A percentile compares a stretch with the other conserved stretches of the same genome.
Evolutionary conservation across 2,113 vertebrate genomes (phyloP).

Genomic region (Hippocampus abdominalis): DNA sequence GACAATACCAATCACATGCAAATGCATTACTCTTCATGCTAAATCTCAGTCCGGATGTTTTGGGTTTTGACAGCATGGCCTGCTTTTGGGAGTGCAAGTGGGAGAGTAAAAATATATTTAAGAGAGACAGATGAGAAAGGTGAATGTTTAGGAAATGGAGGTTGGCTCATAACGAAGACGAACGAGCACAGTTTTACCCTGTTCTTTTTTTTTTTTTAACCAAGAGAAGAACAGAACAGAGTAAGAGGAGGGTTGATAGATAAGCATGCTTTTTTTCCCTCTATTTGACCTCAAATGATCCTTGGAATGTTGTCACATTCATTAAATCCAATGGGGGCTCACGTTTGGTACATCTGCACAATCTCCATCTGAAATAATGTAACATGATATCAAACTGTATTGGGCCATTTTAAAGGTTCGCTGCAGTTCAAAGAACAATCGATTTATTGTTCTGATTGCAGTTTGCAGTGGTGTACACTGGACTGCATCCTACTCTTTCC

Average conservation of each 20-base stretch:
- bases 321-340: not conserved
- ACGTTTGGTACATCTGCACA: not conserved
- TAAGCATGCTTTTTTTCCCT: not conserved
- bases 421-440: not conserved
- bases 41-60: slow-evolving; percentile 12
- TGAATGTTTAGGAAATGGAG: slow-evolving; percentile 20
- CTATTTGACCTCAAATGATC: not conserved
- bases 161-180: slow-evolving; percentile 50
- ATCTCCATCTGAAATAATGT: not conserved
- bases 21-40: slow-evolving; percentile 1
- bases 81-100: slow-evolving; percentile 13
- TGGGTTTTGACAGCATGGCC: slow-evolving; percentile 3
- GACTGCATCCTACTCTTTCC: not conserved
- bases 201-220: not conserved
- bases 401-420: not conserved
- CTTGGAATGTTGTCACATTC: not conserved
- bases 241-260: slow-evolving; percentile 2
- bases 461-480: not conserved
- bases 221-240: slow-evolving; percentile 1
- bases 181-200: slow-evolving; percentile 25
- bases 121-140: slow-evolving; percentile 33
- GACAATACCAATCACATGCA: slow-evolving; percentile 24
- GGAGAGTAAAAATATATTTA: slow-evolving; percentile 27
- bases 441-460: not conserved
- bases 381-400: not conserved